These are phyloP conservation scores for Drosophila equinoxialis DNA, from an alignment of 1,140 invertebrate genomes.

Conservation along the genomic window DNA sequence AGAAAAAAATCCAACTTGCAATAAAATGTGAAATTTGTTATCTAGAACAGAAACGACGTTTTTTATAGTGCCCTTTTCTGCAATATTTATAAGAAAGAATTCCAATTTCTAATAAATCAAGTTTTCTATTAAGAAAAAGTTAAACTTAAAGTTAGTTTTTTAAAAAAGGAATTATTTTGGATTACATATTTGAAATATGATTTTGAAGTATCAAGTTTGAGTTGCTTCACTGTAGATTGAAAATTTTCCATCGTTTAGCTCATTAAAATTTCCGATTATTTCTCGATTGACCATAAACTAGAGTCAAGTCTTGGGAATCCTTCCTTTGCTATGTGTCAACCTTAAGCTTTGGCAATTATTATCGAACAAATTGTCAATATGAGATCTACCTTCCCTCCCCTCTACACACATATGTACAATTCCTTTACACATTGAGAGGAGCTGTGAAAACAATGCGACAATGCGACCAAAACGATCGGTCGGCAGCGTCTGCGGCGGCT, in stretches of 20 bases:
- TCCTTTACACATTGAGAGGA: constrained; percentile 31
- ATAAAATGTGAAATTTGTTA: no score
- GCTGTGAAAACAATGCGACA: constrained; percentile 79
- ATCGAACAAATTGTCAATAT: constrained; percentile 82
- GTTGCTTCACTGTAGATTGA: background rate
- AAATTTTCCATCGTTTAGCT: background rate
- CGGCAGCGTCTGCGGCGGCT: background rate
- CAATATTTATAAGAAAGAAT: no score
- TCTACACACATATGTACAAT: background rate
- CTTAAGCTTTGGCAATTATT: constrained; percentile 81
- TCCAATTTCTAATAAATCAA: no score
- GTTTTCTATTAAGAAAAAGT: no score
- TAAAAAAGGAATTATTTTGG: no score
- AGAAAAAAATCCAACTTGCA: no score
- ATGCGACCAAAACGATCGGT: constrained; percentile 30
- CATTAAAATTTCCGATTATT: background rate
- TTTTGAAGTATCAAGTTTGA: no score
- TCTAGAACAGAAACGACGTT: no score
- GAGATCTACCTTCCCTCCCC: constrained; percentile 11
- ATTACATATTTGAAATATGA: no score
- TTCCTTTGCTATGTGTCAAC: constrained; percentile 65
- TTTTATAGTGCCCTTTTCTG: no score
- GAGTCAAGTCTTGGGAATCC: background rate
- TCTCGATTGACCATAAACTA: constrained; percentile 41
- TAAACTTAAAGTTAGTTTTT: no score